phyloP scores from a whole-genome alignment of 2,797 vertebrate species.

The Gymnoscopelus braueri region DNA sequence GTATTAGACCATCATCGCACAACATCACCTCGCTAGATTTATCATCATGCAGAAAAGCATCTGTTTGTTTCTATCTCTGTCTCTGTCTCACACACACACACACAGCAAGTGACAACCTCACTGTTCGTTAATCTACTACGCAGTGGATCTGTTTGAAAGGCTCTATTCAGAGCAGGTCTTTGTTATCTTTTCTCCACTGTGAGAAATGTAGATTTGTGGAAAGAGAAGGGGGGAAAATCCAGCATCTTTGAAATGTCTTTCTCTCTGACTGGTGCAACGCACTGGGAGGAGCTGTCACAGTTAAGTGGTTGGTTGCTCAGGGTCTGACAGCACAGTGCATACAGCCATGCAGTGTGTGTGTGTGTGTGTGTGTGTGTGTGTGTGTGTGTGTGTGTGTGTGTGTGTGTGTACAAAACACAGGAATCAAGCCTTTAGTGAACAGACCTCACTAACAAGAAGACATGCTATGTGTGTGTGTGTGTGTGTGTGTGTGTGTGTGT shows the following conservation, averaged over 20 bases:
- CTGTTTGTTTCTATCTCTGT: neutral
- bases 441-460: no score
- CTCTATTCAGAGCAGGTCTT: neutral
- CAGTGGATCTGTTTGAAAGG: neutral
- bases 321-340: no score
- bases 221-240: neutral
- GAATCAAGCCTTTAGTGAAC: no score
- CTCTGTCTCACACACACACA: constrained; percentile 7
- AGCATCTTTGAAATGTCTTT: neutral
- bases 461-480: no score
- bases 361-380: no score
- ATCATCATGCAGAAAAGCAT: no score
- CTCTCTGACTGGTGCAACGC: neutral
- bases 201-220: neutral
- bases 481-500: no score
- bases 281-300: no score
- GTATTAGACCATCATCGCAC: constrained; percentile 11
- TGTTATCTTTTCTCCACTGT: constrained; percentile 8
- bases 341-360: no score
- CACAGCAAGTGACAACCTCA: neutral
- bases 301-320: no score
- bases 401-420: no score
- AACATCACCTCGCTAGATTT: neutral
- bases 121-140: constrained; percentile 1
- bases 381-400: no score